Evolutionary conservation across 1,140 invertebrate genomes (phyloP).

Genomic region (Drosophila miranda): DNA sequence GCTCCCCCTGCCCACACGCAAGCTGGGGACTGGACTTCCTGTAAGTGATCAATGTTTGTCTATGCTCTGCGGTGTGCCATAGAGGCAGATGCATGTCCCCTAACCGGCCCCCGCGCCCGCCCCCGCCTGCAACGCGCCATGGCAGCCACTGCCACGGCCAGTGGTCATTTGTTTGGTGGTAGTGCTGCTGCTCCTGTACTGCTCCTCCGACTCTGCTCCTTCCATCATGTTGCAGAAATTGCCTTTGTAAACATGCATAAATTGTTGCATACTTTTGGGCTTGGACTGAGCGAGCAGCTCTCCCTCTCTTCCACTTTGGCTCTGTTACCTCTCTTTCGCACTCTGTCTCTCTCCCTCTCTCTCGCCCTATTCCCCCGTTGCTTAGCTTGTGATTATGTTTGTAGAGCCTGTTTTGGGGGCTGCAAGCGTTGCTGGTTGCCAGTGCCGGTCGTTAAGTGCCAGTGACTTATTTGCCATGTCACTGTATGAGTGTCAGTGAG

Average conservation of each 20-base stretch:
- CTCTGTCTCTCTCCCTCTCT: background rate
- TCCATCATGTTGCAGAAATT: constrained; percentile 47
- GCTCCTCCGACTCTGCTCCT: background rate
- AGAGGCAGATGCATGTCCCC: constrained; percentile 25
- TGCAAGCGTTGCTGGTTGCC: constrained; percentile 7
- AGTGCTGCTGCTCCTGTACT: constrained; percentile 2
- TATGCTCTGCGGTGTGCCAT: constrained; percentile 68
- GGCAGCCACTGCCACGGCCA: constrained; percentile 20
- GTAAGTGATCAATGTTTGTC: constrained; percentile 79
- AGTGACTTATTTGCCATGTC: constrained; percentile 69
- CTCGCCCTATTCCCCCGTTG: constrained; percentile 23
- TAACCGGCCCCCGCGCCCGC: constrained; percentile 11
- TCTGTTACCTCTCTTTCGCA: background rate
- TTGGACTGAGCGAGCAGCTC: constrained; percentile 17
- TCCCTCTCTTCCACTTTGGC: background rate
- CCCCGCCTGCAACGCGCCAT: constrained; percentile 40
- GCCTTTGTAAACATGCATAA: constrained; percentile 77
- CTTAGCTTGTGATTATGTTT: constrained; percentile 77
- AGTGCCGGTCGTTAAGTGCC: constrained; percentile 57
- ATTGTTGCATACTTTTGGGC: constrained; percentile 74
- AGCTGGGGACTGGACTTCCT: constrained; percentile 43
- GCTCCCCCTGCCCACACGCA: background rate
- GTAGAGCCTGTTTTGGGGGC: constrained; percentile 46
- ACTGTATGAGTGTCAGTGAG: constrained; percentile 8
- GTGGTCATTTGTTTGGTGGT: constrained; percentile 42